These are phyloP conservation scores for Mesoligia furuncula DNA, from an alignment of 2,888 invertebrate species.

Conservation along the genomic window DNA sequence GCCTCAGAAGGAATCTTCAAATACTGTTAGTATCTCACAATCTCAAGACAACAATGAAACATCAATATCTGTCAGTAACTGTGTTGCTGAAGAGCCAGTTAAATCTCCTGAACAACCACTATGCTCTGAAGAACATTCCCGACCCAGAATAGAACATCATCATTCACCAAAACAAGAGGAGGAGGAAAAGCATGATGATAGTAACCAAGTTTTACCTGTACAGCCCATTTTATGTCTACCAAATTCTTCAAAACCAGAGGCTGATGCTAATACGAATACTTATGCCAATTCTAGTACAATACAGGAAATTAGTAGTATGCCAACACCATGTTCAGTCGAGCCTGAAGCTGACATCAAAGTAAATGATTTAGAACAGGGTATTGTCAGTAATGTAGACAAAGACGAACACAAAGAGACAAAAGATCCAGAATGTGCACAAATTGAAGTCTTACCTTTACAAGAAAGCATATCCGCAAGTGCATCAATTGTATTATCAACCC, in stretches of 20 bases:
- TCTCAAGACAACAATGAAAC: conserved; percentile 51
- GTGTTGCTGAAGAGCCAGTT: conserved; percentile 36
- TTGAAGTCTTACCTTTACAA: conserved; percentile 29
- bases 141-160: conserved; percentile 42
- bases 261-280: conserved; percentile 41
- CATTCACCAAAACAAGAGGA: conserved; percentile 29
- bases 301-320: conserved; percentile 47
- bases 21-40: conserved; percentile 68
- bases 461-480: conserved; percentile 12
- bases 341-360: conserved; percentile 20
- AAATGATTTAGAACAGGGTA: conserved; percentile 45
- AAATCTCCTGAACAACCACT: conserved; percentile 38
- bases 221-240: conserved; percentile 46
- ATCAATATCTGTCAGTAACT: conserved; percentile 46
- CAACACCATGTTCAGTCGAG: conserved; percentile 16
- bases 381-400: conserved; percentile 32
- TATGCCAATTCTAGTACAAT: conserved; percentile 49
- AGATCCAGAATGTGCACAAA: conserved; percentile 31
- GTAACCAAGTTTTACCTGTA: conserved; percentile 47
- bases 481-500: conserved; percentile 27
- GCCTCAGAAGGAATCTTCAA: conserved; percentile 65
- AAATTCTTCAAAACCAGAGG: conserved; percentile 41
- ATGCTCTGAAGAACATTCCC: conserved; percentile 61
- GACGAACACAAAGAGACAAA: conserved; percentile 29
- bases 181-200: conserved; percentile 31